Evolutionary conservation across 2,113 vertebrate genomes (phyloP).

Genomic region (Saguinus imperator): DNA sequence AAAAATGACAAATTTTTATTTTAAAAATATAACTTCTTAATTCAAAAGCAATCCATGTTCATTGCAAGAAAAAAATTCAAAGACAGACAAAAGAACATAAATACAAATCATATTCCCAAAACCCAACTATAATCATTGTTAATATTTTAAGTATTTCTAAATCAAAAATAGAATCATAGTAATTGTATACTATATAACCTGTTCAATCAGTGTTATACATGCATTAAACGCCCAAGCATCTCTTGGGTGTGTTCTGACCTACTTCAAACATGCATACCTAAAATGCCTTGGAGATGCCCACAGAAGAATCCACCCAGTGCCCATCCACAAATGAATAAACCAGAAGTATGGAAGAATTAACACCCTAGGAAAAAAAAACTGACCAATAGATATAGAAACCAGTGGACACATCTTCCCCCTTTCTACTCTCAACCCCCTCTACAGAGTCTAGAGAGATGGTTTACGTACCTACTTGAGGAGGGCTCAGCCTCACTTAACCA

Average conservation of each 20-base stretch:
- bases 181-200: not conserved
- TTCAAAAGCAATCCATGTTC: not conserved
- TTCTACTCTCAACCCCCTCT: fast-evolving
- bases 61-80: not conserved
- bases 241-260: not conserved
- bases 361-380: not conserved
- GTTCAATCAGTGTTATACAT: not conserved
- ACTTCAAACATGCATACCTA: not conserved
- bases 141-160: not conserved
- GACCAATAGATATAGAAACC: not conserved
- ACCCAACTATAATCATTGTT: not conserved
- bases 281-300: too few species aligned
- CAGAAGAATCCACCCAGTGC: not conserved
- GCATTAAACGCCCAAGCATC: not conserved
- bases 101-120: not conserved
- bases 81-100: not conserved
- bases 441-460: not conserved
- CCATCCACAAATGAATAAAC: not conserved
- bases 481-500: not conserved
- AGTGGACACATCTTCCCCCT: not conserved
- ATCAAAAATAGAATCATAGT: not conserved
- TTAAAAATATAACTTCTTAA: not conserved
- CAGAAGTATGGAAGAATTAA: not conserved
- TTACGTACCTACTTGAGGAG: not conserved
- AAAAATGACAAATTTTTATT: not conserved